These are phyloP conservation scores for Micromussa lordhowensis DNA, from an alignment of 92 coral and sea anemone species.

Conservation along the genomic window DNA sequence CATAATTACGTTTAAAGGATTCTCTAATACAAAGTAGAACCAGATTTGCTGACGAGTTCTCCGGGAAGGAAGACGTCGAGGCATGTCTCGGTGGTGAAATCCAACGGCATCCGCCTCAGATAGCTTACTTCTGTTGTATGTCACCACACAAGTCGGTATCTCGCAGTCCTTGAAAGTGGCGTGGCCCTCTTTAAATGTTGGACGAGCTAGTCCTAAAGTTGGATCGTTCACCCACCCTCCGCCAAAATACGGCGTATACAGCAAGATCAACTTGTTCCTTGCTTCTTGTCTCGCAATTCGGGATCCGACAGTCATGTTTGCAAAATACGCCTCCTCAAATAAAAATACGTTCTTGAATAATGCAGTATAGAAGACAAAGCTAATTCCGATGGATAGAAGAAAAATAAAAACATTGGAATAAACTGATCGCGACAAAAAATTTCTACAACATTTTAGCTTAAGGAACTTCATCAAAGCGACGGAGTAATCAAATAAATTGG, in stretches of 20 bases:
- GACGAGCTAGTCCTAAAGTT: slow-evolving; percentile 42
- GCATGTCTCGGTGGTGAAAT: slow-evolving; percentile 78
- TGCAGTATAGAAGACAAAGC: slow-evolving; percentile 31
- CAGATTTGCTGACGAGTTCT: slow-evolving; percentile 68
- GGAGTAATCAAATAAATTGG: neutral
- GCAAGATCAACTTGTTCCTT: slow-evolving; percentile 57
- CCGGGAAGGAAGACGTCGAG: slow-evolving; percentile 35
- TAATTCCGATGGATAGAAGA: slow-evolving; percentile 14
- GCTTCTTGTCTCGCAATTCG: slow-evolving; percentile 30
- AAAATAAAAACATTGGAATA: neutral
- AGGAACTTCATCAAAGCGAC: neutral
- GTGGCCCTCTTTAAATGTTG: slow-evolving; percentile 64
- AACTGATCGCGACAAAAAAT: neutral
- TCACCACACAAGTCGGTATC: slow-evolving; percentile 62
- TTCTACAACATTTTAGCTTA: neutral
- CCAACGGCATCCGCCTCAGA: slow-evolving; percentile 82
- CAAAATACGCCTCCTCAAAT: slow-evolving; percentile 15
- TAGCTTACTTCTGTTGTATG: slow-evolving; percentile 59
- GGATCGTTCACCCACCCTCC: slow-evolving; percentile 68
- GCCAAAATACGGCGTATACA: slow-evolving; percentile 75
- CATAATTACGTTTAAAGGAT: slow-evolving; percentile 57
- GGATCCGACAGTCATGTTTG: slow-evolving; percentile 17
- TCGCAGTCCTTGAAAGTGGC: slow-evolving; percentile 70
- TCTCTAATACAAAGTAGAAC: slow-evolving; percentile 85
- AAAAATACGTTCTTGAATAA: slow-evolving; percentile 19